phyloP scores from a whole-genome alignment of 2,113 vertebrate species.

The Zonotrichia leucophrys region DNA sequence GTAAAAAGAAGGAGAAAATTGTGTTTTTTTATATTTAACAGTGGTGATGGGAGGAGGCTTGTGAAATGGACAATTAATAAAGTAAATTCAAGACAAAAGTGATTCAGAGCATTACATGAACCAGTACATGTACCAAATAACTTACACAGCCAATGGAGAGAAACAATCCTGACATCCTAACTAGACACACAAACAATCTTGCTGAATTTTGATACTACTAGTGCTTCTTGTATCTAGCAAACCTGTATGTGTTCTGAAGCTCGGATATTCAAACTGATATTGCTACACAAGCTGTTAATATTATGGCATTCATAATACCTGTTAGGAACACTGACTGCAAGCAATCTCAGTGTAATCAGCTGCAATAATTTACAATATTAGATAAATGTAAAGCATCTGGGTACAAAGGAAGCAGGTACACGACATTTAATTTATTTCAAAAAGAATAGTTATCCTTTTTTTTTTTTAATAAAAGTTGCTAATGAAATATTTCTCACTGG shows the following conservation, averaged over 20 bases:
- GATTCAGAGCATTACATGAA: neutral
- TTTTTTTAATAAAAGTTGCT: neutral
- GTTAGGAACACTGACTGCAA: neutral
- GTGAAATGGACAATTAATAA: neutral
- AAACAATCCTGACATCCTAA: neutral
- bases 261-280: neutral
- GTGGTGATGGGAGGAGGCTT: neutral
- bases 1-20: neutral
- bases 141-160: neutral
- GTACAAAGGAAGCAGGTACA: accelerated
- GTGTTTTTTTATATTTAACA: neutral
- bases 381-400: neutral
- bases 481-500: neutral
- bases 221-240: neutral
- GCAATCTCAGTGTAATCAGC: neutral
- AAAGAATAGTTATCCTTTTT: accelerated
- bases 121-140: neutral
- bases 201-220: neutral
- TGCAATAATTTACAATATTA: neutral
- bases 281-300: neutral
- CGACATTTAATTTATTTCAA: neutral
- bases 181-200: neutral
- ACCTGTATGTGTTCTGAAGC: neutral
- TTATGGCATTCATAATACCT: neutral
- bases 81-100: neutral